phyloP scores from a whole-genome alignment of 2,113 vertebrate genomes.

The Tichodroma muraria region DNA sequence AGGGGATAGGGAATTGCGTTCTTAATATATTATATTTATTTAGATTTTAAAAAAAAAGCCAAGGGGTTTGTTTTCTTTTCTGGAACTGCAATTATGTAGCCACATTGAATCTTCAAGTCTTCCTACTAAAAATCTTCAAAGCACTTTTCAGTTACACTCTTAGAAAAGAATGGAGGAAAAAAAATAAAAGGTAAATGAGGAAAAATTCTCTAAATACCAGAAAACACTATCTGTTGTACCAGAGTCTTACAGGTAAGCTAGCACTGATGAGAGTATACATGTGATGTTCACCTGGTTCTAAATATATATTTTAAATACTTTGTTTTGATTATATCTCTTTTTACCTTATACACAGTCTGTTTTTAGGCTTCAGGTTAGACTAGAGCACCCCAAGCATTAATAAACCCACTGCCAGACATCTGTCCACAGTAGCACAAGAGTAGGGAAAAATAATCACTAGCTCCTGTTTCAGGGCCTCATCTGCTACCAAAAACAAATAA shows the following conservation, averaged over 20 bases:
- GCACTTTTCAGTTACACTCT: not conserved
- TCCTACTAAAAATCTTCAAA: not conserved
- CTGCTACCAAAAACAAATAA: not conserved
- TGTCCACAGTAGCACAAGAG: not conserved
- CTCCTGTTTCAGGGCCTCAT: not conserved
- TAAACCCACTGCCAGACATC: not conserved
- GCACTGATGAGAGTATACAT: not conserved
- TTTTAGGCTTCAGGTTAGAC: not conserved
- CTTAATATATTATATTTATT: not conserved
- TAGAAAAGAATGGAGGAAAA: not conserved
- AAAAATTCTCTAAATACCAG: not conserved
- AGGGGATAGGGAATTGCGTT: rapidly evolving
- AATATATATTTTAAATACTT: not conserved
- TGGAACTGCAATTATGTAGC: not conserved
- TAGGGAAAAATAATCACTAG: not conserved
- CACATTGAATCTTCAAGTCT: not conserved
- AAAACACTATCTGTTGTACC: not conserved
- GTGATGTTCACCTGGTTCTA: not conserved
- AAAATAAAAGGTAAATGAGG: not conserved
- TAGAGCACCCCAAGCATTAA: not conserved
- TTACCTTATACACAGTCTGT: not conserved
- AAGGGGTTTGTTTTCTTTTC: too few species aligned
- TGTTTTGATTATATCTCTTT: not conserved
- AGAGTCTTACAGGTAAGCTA: not conserved
- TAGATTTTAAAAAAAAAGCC: not conserved